Evolutionary conservation across 2,113 vertebrate species (phyloP), one percentile per base, ranked within the genome.

Genomic region (Trogon melanurus): DNA sequence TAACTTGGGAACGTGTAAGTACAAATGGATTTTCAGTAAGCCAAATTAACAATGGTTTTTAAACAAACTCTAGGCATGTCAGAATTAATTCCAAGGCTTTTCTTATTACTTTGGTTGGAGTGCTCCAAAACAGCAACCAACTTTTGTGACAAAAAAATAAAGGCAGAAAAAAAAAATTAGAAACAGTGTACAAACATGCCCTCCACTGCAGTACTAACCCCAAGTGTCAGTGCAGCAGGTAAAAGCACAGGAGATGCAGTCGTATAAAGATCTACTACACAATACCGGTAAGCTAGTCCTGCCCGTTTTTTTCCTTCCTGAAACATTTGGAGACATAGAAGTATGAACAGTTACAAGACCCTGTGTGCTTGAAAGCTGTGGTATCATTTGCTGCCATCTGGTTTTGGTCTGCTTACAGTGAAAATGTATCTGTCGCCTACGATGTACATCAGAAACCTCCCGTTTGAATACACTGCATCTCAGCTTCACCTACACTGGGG

Each of bases 401-500:
- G 16, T 78, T 92, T 86, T 89, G 57, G 16, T 91, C 34, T 96
- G 67, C 51, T 97, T 71, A 23, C 98, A 99, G 99, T 99, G 87
- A 98, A 98, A 96, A 91, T 99, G 96, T 98, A 97, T 18, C 97
- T 99, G 94, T 98, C 97, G 4, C 94, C 98, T 2, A 93, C 92
- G 32, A 99, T 99, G 99, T 58, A 96, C 86, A 93, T 99, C 82
- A 97, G 97, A 75, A 98, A 98, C 88, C 98, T 99, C n/a, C 98
- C 95, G 1, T 97, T 98, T 66, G 98, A 90, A 22, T 99, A 99
- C 97, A 97, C 98, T 1, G 99, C 99, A 5, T 97, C 98, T 18
- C 98, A 99, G 19, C 98, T 99, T 27, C 99, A 99, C 91, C 97
- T 99, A 22, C 99, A 99, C 97, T 99, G 99, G 99, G 99, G 99